A percentile compares a stretch with the other conserved stretches of the same genome.
These are phyloP conservation scores for Anticlea derivata DNA, from an alignment of 2,888 invertebrate genomes.

Conservation along the genomic window DNA sequence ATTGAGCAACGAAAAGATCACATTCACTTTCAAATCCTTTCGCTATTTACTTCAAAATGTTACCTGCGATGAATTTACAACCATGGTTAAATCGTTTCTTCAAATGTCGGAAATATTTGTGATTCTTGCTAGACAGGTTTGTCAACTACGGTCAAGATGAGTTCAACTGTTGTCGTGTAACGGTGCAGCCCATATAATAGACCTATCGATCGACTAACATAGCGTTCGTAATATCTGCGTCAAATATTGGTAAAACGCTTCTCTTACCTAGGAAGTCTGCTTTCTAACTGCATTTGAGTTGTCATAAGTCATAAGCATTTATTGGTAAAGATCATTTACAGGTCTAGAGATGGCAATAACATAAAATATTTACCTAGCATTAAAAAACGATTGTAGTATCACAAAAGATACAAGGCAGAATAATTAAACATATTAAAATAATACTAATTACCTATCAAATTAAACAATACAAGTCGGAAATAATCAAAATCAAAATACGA, in stretches of 20 bases:
- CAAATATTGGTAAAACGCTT: constrained; percentile 24
- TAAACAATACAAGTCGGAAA: too few relatives aligned
- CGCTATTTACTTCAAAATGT: constrained; percentile 24
- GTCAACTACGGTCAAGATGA: constrained; percentile 34
- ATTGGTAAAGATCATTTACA: too few relatives aligned
- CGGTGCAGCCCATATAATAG: constrained; percentile 28
- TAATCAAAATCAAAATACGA: too few relatives aligned
- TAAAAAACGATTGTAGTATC: too few relatives aligned
- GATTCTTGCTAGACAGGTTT: constrained; percentile 18
- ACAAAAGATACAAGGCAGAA: too few relatives aligned
- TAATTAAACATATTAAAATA: too few relatives aligned
- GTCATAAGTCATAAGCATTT: too few relatives aligned
- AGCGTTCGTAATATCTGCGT: constrained; percentile 23
- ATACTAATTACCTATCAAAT: too few relatives aligned
- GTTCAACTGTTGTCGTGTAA: constrained; percentile 28
- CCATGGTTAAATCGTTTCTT: too few relatives aligned
- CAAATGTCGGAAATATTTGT: constrained; percentile 15
- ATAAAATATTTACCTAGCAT: too few relatives aligned
- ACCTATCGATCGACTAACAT: constrained; percentile 22
- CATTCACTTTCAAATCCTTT: constrained; percentile 69
- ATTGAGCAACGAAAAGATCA: constrained; percentile 49
- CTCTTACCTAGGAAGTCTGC: constrained; percentile 7
- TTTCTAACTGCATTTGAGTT: constrained; percentile 18
- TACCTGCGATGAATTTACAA: constrained; percentile 36
- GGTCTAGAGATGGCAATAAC: too few relatives aligned